Evolutionary conservation across 2,888 invertebrate species (phyloP).

Genomic region (Atethmia centrago): DNA sequence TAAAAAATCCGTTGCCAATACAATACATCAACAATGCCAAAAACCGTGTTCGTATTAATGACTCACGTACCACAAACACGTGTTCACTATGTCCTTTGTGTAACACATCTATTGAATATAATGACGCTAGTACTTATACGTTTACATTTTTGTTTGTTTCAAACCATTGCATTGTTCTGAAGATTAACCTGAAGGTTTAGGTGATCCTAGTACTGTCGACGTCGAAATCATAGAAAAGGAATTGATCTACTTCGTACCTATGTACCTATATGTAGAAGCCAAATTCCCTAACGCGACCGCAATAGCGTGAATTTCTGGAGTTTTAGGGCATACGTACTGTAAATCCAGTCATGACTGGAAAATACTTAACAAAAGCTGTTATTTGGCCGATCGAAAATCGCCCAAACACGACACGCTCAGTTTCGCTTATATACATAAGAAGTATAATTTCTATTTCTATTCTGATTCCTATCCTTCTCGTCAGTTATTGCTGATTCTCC

Average conservation of each 20-base stretch:
- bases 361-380: not conserved
- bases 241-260: not conserved
- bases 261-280: not conserved
- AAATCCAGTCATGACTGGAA: not conserved
- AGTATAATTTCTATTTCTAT: not conserved
- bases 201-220: not conserved
- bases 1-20: slow-evolving; percentile 79
- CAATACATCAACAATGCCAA: slow-evolving; percentile 89
- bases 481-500: not conserved
- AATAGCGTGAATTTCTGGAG: not conserved
- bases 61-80: slow-evolving; percentile 89
- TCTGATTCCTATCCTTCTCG: not conserved
- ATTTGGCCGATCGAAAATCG: not conserved
- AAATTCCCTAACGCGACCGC: not conserved
- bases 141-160: slow-evolving; percentile 62
- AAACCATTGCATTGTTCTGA: slow-evolving; percentile 65
- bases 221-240: not conserved
- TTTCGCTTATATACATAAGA: not conserved
- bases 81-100: slow-evolving; percentile 85
- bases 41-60: slow-evolving; percentile 83
- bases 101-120: slow-evolving; percentile 76
- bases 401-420: not conserved
- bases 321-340: not conserved
- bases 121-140: slow-evolving; percentile 52
- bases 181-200: slow-evolving; percentile 65